Evolutionary conservation across 2,113 vertebrate genomes (phyloP).

Genomic region (Ptilonorhynchus violaceus): DNA sequence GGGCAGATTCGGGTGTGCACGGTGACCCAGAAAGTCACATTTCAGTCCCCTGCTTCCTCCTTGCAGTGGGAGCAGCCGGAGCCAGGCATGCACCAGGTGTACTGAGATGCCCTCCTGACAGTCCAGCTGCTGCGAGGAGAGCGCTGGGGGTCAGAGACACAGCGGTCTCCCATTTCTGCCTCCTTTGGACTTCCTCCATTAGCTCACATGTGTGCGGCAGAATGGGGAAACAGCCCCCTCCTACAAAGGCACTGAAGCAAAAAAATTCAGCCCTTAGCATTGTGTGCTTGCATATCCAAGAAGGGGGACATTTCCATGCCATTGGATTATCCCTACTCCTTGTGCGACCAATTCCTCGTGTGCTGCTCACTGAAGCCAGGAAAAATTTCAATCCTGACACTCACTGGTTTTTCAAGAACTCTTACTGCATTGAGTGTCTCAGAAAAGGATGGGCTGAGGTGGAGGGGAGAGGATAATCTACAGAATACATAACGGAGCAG

Average conservation of each 20-base stretch:
- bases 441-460: background rate
- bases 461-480: background rate
- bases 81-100: background rate
- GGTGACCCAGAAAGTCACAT: constrained; percentile 37
- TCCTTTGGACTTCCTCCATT: background rate
- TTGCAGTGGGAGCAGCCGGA: background rate
- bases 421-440: fast-evolving
- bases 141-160: background rate
- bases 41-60: background rate
- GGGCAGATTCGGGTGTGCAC: background rate
- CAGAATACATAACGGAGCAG: background rate
- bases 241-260: background rate
- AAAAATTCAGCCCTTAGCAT: background rate
- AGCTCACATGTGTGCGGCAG: background rate
- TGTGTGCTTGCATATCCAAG: background rate
- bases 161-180: background rate
- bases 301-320: background rate
- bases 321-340: background rate
- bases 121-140: background rate
- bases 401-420: background rate
- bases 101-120: background rate
- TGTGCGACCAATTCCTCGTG: background rate
- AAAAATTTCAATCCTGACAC: background rate
- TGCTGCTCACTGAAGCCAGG: background rate
- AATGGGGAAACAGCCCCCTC: background rate